Evolutionary conservation across 2,888 invertebrate genomes (phyloP).

Genomic region (Steinernema carpocapsae): DNA sequence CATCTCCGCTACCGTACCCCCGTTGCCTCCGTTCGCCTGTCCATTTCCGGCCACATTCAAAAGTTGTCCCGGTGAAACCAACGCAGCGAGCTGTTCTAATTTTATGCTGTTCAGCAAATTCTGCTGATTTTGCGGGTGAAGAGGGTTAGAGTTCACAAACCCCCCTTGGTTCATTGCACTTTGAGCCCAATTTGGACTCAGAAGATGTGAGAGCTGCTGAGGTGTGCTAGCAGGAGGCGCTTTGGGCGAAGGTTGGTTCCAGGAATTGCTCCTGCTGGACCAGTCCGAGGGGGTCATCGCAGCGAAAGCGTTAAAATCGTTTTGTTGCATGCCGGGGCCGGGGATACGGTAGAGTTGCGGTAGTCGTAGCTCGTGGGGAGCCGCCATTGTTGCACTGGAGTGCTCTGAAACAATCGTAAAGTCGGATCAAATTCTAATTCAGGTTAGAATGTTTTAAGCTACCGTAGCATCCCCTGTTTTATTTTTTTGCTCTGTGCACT

Average conservation of each 20-base stretch:
- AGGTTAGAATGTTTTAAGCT: too few relatives aligned
- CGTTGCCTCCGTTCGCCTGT: background rate
- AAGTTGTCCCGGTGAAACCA: too few relatives aligned
- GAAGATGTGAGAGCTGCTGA: background rate
- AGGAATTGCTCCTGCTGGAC: slow-evolving; percentile 20
- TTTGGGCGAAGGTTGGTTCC: background rate
- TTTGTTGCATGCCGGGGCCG: background rate
- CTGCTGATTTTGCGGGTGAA: slow-evolving; percentile 5
- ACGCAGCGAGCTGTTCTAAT: background rate
- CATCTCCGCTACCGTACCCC: background rate
- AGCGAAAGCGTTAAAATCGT: background rate
- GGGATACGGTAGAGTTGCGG: slow-evolving; percentile 20
- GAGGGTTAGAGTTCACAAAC: background rate
- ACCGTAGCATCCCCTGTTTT: too few relatives aligned
- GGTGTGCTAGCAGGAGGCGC: background rate
- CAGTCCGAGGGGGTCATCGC: background rate
- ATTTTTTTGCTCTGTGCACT: too few relatives aligned
- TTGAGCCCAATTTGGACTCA: slow-evolving; percentile 14
- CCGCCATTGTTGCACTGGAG: slow-evolving; percentile 7
- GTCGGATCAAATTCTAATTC: too few relatives aligned
- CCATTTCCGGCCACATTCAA: slow-evolving; percentile 1
- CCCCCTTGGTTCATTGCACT: background rate
- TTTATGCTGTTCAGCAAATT: slow-evolving; percentile 1
- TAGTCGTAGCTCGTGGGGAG: slow-evolving; percentile 28
- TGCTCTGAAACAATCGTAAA: slow-evolving; percentile 4